These are phyloP conservation scores for Planococcus citri DNA, from an alignment of 1,140 invertebrate species.

Conservation along the genomic window DNA sequence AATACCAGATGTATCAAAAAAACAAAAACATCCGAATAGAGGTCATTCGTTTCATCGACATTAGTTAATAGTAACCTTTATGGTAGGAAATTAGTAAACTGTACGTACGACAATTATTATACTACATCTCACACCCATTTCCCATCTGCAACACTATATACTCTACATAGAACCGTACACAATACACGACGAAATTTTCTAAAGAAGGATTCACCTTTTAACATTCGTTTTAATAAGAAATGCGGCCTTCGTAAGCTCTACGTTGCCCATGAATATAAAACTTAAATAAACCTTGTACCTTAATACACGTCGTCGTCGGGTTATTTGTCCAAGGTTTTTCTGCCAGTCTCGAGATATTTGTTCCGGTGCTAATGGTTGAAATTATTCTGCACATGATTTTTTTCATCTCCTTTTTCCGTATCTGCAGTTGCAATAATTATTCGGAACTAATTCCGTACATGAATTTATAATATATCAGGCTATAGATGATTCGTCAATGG, in stretches of 20 bases:
- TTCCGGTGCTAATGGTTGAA: background rate
- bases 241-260: background rate
- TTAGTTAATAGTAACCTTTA: background rate
- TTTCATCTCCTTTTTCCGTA: background rate
- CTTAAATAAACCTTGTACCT: background rate
- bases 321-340: background rate
- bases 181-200: background rate
- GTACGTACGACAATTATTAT: too few relatives aligned
- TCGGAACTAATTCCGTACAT: background rate
- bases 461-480: background rate
- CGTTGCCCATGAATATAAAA: background rate
- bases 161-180: too few relatives aligned
- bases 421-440: background rate
- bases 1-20: too few relatives aligned
- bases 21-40: background rate
- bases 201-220: slow-evolving; percentile 2
- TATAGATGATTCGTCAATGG: too few relatives aligned
- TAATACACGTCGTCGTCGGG: too few relatives aligned
- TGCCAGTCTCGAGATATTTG: background rate
- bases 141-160: background rate
- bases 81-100: background rate
- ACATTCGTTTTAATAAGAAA: background rate
- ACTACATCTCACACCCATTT: background rate
- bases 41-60: background rate
- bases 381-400: slow-evolving; percentile 1